phyloP scores from a whole-genome alignment of 23 tunicate species.

The Trididemnum nubilum region DNA sequence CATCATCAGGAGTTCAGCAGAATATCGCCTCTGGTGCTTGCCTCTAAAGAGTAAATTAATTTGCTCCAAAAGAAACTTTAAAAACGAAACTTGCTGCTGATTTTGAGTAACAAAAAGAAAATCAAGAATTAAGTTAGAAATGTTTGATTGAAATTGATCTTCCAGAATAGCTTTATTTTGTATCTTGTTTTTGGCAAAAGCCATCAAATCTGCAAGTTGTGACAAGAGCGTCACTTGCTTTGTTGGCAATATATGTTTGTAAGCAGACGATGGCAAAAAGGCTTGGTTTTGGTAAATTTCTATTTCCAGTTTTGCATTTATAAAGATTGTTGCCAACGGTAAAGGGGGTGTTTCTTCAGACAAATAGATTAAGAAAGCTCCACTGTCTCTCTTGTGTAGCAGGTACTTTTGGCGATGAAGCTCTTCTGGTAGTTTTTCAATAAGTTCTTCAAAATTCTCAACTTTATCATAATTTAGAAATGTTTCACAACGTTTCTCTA shows the following conservation, averaged over 20 bases:
- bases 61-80: conserved; percentile 16
- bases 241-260: conserved; percentile 6
- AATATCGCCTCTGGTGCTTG: conserved; percentile 17
- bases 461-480: conserved; percentile 26
- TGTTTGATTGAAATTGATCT: conserved; percentile 10
- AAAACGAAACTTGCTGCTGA: conserved; percentile 17
- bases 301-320: conserved; percentile 12
- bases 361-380: conserved; percentile 11
- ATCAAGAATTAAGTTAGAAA: background rate
- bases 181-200: conserved; percentile 7
- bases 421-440: conserved; percentile 22
- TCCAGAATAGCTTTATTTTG: background rate
- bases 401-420: conserved; percentile 11
- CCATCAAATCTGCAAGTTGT: conserved; percentile 1
- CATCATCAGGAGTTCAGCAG: conserved; percentile 4
- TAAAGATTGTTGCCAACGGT: conserved; percentile 19
- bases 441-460: background rate
- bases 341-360: conserved; percentile 10
- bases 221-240: conserved; percentile 6
- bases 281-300: background rate
- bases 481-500: background rate
- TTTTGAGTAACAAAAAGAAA: background rate
- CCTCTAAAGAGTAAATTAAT: background rate
- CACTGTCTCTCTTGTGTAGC: background rate
- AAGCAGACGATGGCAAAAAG: conserved; percentile 5